Evolutionary conservation across 2,113 vertebrate genomes (phyloP).

Genomic region (Donacobius atricapilla): DNA sequence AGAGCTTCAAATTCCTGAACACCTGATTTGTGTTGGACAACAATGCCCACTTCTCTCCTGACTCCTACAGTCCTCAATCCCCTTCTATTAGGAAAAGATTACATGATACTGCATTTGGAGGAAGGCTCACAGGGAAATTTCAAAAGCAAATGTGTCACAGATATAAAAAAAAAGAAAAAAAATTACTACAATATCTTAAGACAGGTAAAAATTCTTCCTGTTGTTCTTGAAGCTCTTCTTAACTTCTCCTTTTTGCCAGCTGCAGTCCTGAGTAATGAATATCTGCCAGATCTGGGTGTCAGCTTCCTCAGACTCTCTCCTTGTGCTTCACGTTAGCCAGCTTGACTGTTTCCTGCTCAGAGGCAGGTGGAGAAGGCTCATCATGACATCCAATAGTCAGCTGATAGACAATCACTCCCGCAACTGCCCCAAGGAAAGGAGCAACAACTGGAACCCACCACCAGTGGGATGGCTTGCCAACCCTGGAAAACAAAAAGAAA

Average conservation of each 20-base stretch:
- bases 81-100: neutral
- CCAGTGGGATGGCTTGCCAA: conserved; percentile 75
- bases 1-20: neutral
- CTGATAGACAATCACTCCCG: conserved; percentile 87
- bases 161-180: neutral
- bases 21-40: neutral
- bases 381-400: conserved; percentile 89
- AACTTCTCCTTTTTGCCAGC: neutral
- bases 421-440: conserved; percentile 86
- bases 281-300: neutral
- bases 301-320: conserved; percentile 70
- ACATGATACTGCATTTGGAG: neutral
- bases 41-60: neutral
- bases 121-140: neutral
- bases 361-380: conserved; percentile 78
- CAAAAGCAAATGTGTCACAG: conserved; percentile 8
- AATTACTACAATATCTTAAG: neutral
- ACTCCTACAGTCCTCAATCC: neutral
- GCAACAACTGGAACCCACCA: conserved; percentile 90
- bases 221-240: conserved; percentile 21
- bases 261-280: conserved; percentile 48
- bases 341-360: conserved; percentile 74
- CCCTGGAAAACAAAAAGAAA: conserved; percentile 57
- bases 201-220: neutral
- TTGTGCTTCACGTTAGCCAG: conserved; percentile 82